Conservation (phyloP, 2,797 vertebrate species). For the Valencia hispanica region DNA sequence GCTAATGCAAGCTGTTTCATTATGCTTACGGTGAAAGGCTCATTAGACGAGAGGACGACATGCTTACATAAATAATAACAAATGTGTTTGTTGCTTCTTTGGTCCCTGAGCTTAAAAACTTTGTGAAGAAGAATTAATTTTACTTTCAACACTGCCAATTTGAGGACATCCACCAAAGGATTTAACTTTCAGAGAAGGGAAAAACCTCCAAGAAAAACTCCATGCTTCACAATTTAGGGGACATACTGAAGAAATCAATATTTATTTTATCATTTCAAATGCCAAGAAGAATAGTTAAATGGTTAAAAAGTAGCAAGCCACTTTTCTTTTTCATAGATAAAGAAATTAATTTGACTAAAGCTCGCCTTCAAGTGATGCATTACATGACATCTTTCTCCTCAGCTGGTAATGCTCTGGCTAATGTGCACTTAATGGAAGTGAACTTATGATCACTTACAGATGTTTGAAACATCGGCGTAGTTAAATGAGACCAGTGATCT, state of each 20-base stretch:
- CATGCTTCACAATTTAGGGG: neutral
- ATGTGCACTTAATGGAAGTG: conserved; percentile 65
- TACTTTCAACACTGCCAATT: conserved; percentile 26
- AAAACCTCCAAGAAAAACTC: conserved; percentile 6
- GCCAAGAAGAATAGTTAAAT: conserved; percentile 9
- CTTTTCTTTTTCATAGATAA: conserved; percentile 15
- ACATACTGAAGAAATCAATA: neutral
- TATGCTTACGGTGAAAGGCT: conserved; percentile 71
- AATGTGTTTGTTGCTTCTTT: conserved; percentile 65
- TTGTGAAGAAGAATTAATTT: conserved; percentile 55
- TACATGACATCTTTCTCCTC: conserved; percentile 29
- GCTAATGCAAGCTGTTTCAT: conserved; percentile 80
- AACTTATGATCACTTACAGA: conserved; percentile 66
- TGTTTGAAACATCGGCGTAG: conserved; percentile 56
- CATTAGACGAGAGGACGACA: conserved; percentile 79
- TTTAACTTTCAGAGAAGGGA: conserved; percentile 5
- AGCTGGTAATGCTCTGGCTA: conserved; percentile 42
- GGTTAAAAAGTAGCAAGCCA: neutral
- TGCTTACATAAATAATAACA: conserved; percentile 79
- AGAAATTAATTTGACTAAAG: conserved; percentile 34
- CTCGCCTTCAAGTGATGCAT: conserved; percentile 44
- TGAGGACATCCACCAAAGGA: conserved; percentile 27
- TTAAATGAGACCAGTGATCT: conserved; percentile 52
- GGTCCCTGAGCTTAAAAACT: conserved; percentile 53
- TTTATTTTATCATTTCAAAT: conserved; percentile 1